Evolutionary conservation across 2,113 vertebrate species (phyloP).

Genomic region (Bubo blakistoni): DNA sequence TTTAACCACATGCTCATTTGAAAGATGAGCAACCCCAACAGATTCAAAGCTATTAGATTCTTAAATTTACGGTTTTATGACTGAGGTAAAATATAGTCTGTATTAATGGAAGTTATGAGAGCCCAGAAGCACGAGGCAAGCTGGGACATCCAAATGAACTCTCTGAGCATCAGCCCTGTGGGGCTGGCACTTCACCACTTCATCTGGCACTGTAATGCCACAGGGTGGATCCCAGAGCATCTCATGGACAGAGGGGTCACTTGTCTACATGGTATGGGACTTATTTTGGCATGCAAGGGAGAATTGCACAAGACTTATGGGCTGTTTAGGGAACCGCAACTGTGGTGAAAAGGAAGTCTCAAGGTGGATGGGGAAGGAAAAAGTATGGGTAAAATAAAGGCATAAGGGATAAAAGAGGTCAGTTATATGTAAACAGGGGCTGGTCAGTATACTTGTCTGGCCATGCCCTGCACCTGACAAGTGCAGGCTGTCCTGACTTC

Average conservation of each 20-base stretch:
- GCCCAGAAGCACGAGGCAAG: background rate
- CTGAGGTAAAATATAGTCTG: background rate
- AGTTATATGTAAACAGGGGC: too few species aligned
- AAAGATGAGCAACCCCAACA: background rate
- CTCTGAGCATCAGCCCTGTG: background rate
- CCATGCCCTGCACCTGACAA: background rate
- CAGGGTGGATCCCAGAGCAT: too few species aligned
- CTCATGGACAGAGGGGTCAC: background rate
- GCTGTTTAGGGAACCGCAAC: too few species aligned
- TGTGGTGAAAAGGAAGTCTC: background rate
- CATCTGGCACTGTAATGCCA: accelerated
- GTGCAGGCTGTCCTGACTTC: background rate
- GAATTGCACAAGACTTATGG: background rate
- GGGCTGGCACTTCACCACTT: too few species aligned
- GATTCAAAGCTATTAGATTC: background rate
- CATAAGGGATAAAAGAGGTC: background rate
- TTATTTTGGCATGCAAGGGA: background rate
- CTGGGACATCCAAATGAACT: background rate
- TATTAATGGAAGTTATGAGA: background rate
- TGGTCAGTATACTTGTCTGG: background rate
- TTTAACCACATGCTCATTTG: background rate
- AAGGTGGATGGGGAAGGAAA: background rate
- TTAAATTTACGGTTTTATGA: background rate
- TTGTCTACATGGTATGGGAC: too few species aligned
- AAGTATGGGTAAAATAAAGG: background rate